Base-by-base conservation (phyloP, 2,888 invertebrate species). In the Stegophylla sp. region DNA sequence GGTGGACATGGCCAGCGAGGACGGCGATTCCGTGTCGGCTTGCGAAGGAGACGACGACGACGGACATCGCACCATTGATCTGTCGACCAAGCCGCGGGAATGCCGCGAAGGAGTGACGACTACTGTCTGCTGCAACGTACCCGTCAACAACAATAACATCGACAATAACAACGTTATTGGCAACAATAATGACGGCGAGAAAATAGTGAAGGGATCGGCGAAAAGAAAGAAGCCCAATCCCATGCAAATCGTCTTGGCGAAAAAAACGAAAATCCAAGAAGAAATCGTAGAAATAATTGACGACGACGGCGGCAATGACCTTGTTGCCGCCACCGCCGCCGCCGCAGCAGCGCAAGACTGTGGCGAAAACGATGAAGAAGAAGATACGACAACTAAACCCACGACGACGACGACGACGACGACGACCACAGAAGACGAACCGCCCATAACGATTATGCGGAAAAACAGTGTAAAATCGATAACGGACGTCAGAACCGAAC, bases 281-380 rank as follows among this genome's bases (percentile, higher is more conserved):
- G 66, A 73, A 59, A 71, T 41, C 56, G 66, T 75, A 67, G 10
- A 67, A n/a, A n/a, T n/a, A n/a, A n/a, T n/a, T 56, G 66, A 59
- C 82, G 26, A 64, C 74, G 43, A 26, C 63, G 13, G 45, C 63
- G 20, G 61, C 48, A 56, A 76, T 59, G 28, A 56, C 72, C 34
- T 7, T 34, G 53, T 75, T 61, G 41, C 79, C 64, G 64, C 81
- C 64, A 41, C 59, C 77, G 48, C 59, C 74, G 61, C 81, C 73
- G 61, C 61, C 23, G 81, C n/a, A n/a, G n/a, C n/a, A n/a, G n/a
- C n/a, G n/a, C n/a, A 84, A 77, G 77, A 77, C 71, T n/a, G 82
- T n/a, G 83, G 82, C 43, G 77, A 82, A 61, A 76, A 26, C 74
- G 20, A 71, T 45, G 45, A 66, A 12, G 73, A 34, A 7, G n/a